Conservation (phyloP, 2,888 invertebrate genomes). For the Antheraea assamensis region DNA sequence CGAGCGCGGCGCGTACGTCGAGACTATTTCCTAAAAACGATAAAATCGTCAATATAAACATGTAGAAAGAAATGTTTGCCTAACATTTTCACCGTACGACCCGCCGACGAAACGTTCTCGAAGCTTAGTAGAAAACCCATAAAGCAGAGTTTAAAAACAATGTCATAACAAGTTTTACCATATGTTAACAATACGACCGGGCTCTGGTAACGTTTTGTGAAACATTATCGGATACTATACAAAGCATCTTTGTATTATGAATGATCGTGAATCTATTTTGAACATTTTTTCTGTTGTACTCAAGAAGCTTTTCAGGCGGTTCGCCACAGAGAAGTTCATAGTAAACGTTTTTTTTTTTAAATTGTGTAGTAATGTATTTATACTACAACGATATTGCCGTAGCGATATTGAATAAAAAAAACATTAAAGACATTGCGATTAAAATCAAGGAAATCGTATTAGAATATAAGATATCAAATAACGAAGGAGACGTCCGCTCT, state of each 20-base stretch:
- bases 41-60: constrained; percentile 13
- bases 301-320: neutral
- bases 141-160: constrained; percentile 19
- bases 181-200: constrained; percentile 12
- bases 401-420: too few relatives aligned
- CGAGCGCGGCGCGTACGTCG: neutral
- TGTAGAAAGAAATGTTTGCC: constrained; percentile 1
- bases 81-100: constrained; percentile 15
- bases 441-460: too few relatives aligned
- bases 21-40: constrained; percentile 14
- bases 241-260: neutral
- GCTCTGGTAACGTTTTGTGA: neutral
- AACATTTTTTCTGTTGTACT: neutral
- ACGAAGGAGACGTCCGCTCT: too few relatives aligned
- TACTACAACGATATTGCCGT: too few relatives aligned
- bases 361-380: too few relatives aligned
- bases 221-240: neutral
- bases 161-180: constrained; percentile 23
- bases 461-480: too few relatives aligned
- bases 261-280: neutral
- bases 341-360: too few relatives aligned
- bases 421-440: too few relatives aligned
- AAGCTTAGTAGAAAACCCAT: constrained; percentile 15
- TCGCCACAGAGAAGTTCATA: neutral
- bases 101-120: neutral